Percentiles rank a stretch among this genome's conserved stretches.
phyloP scores from a whole-genome alignment of 2,888 invertebrate species.

The Andrena marginata region DNA sequence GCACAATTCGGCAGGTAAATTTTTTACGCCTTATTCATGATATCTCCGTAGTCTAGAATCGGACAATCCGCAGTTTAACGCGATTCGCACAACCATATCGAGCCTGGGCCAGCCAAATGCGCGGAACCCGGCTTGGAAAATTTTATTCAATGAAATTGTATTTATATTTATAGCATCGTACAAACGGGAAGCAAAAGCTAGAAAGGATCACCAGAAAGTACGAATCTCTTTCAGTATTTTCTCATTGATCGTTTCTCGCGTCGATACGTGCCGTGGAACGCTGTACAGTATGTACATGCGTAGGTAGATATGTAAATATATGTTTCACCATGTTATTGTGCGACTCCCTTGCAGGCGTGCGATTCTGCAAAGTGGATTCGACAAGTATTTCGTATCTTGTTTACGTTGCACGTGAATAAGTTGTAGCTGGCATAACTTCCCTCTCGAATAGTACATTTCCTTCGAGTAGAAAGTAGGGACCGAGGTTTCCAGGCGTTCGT shows the following conservation, averaged over 20 bases:
- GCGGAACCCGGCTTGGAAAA: too few relatives aligned
- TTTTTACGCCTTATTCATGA: neutral
- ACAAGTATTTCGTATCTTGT: neutral
- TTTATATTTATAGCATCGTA: neutral
- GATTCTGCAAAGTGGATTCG: neutral
- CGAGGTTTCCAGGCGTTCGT: too few relatives aligned
- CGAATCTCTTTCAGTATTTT: neutral
- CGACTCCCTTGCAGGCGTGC: neutral
- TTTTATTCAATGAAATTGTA: too few relatives aligned
- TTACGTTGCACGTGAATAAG: neutral
- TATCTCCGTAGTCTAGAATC: neutral
- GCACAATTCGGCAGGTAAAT: slow-evolving; percentile 23
- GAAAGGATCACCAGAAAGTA: neutral
- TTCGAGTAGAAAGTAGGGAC: neutral
- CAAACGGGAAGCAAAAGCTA: neutral
- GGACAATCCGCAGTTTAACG: too few relatives aligned
- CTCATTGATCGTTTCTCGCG: neutral
- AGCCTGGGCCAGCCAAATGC: too few relatives aligned
- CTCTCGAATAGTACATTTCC: neutral
- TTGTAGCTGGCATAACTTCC: neutral
- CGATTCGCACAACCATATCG: neutral
- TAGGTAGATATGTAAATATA: too few relatives aligned
- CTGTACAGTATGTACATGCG: too few relatives aligned
- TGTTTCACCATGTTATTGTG: neutral
- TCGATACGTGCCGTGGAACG: too few relatives aligned